Conservation (phyloP, 2,888 invertebrate genomes). For the Glaucopsyche alexis region DNA sequence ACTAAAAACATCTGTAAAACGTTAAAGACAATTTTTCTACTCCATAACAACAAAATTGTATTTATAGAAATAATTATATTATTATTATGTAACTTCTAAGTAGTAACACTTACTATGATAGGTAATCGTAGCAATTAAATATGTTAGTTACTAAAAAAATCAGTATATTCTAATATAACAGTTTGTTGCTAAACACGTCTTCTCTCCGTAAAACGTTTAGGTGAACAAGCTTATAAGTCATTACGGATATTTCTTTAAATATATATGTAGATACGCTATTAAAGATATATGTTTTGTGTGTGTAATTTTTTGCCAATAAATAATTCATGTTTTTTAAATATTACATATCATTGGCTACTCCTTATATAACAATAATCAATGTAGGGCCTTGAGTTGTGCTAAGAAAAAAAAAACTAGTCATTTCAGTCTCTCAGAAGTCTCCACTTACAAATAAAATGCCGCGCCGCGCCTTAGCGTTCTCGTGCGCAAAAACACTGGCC, state of each 20-base stretch:
- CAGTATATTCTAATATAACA: no score
- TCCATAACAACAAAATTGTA: no score
- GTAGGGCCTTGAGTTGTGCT: neutral
- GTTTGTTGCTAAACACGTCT: neutral
- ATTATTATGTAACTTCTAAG: no score
- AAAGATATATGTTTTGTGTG: neutral
- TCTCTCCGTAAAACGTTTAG: neutral
- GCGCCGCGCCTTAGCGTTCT: no score
- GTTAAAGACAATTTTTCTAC: neutral
- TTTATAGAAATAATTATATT: no score
- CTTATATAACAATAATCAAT: neutral
- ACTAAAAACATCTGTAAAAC: neutral
- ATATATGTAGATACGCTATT: no score
- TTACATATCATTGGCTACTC: neutral
- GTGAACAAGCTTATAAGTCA: neutral
- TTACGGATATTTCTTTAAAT: neutral
- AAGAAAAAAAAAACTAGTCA: neutral
- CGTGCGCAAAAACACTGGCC: neutral
- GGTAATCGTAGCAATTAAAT: no score
- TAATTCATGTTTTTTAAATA: neutral
- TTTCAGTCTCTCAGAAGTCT: neutral
- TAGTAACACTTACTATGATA: neutral
- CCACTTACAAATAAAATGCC: neutral
- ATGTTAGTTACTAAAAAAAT: neutral
- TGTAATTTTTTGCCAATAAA: neutral